Evolutionary conservation across 1,140 invertebrate species (phyloP).

Genomic region (Drosophila arawakana): DNA sequence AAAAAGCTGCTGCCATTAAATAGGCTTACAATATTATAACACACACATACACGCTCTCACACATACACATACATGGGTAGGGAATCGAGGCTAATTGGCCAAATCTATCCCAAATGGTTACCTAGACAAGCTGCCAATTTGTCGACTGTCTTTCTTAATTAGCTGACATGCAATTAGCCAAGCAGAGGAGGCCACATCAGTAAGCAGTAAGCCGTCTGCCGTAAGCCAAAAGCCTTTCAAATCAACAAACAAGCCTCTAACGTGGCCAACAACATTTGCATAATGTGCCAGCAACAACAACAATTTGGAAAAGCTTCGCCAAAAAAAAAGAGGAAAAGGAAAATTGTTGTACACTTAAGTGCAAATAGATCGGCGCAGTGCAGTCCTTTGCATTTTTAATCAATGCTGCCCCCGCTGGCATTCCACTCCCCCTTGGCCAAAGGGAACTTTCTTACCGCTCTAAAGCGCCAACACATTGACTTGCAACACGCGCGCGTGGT

Average conservation of each 20-base stretch:
- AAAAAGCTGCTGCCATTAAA: conserved; percentile 21
- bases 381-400: conserved; percentile 75
- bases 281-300: conserved; percentile 44
- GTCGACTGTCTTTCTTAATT: conserved; percentile 59
- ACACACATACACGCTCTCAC: conserved; percentile 2
- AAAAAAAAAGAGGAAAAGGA: not conserved
- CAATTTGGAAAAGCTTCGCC: not conserved
- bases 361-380: conserved; percentile 49
- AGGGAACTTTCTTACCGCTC: not conserved
- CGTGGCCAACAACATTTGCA: conserved; percentile 53
- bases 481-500: conserved; percentile 61
- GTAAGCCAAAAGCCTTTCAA: conserved; percentile 5
- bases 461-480: conserved; percentile 5
- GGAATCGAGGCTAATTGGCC: conserved; percentile 60
- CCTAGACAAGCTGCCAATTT: conserved; percentile 71
- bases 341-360: conserved; percentile 30
- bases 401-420: conserved; percentile 26
- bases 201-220: too few relatives aligned
- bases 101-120: conserved; percentile 76
- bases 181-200: conserved; percentile 10
- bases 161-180: conserved; percentile 65
- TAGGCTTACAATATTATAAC: conserved; percentile 18
- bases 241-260: conserved; percentile 23
- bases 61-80: not conserved
- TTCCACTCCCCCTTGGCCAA: not conserved